Conservation (phyloP, 2,888 invertebrate species). For the Meteorus cinctellus region DNA sequence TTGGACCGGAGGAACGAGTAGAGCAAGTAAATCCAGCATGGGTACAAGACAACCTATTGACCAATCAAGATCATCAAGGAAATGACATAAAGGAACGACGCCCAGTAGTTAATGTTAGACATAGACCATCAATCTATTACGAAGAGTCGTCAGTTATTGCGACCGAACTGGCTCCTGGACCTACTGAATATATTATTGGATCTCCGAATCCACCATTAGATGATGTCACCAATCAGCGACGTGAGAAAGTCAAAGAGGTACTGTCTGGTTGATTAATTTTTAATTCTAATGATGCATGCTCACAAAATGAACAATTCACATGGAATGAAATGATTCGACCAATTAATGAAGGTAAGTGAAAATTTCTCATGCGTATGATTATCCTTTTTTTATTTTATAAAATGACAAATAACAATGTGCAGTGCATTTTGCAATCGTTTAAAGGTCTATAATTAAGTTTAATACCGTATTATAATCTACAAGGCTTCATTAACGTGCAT, state of each 20-base stretch:
- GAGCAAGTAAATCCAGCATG: constrained; percentile 67
- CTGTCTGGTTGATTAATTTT: constrained; percentile 36
- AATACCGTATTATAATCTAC: no score
- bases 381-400: no score
- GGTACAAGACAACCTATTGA: constrained; percentile 66
- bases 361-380: background rate
- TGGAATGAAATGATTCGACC: background rate
- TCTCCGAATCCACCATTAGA: constrained; percentile 68
- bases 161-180: constrained; percentile 53
- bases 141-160: constrained; percentile 57
- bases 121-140: constrained; percentile 47
- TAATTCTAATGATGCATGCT: constrained; percentile 2
- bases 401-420: no score
- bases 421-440: no score
- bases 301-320: background rate
- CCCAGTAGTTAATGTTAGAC: constrained; percentile 56
- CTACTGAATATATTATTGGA: constrained; percentile 58
- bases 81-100: constrained; percentile 45
- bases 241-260: constrained; percentile 72
- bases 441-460: no score
- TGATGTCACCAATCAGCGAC: constrained; percentile 67
- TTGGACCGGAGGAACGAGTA: constrained; percentile 64
- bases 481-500: no score
- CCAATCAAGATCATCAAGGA: constrained; percentile 58
- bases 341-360: background rate